phyloP scores from a whole-genome alignment of 2,797 vertebrate genomes.

The Fringilla coelebs region DNA sequence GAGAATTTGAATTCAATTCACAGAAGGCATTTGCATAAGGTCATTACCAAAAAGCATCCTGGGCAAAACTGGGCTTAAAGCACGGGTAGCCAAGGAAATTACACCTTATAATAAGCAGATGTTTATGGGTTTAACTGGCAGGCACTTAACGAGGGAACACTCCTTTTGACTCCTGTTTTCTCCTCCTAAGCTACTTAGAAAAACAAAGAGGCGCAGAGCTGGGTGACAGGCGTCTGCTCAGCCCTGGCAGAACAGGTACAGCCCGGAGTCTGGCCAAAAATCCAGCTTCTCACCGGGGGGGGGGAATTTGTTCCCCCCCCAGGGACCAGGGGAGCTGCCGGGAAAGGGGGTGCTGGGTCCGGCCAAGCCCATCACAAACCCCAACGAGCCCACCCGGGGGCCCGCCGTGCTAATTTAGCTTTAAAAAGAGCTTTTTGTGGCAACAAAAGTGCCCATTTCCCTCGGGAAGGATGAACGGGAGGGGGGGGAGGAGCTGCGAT shows the following conservation, averaged over 20 bases:
- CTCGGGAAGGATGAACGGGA: background rate
- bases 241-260: constrained; percentile 48
- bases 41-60: constrained; percentile 9
- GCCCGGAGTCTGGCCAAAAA: constrained; percentile 3
- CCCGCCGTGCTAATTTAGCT: fast-evolving
- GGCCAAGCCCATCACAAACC: background rate
- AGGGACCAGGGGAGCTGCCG: fast-evolving
- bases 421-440: background rate
- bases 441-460: background rate
- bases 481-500: fast-evolving
- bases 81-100: background rate
- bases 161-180: constrained; percentile 33
- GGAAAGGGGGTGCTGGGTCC: background rate
- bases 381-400: background rate
- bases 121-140: background rate
- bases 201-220: constrained; percentile 44
- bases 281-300: background rate
- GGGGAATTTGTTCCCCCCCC: background rate
- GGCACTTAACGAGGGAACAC: background rate
- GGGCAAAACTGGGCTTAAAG: background rate
- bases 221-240: constrained; percentile 15
- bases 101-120: background rate
- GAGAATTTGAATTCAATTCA: background rate
- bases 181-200: constrained; percentile 29
- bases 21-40: constrained; percentile 6